phyloP scores from a whole-genome alignment of 2,797 vertebrate genomes.

The Melopsittacus undulatus region DNA sequence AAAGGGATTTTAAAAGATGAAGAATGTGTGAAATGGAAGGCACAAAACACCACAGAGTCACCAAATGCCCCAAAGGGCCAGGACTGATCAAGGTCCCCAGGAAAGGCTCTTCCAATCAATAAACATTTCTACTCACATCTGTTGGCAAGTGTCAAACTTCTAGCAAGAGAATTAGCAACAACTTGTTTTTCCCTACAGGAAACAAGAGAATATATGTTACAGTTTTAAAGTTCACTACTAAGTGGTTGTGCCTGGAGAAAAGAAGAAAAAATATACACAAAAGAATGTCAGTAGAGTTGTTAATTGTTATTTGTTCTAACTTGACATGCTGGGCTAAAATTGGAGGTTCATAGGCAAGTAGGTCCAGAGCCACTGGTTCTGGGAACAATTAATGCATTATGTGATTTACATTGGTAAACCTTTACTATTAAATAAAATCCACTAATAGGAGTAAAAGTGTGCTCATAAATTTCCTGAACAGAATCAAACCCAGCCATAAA shows the following conservation, averaged over 20 bases:
- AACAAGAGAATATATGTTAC: not conserved
- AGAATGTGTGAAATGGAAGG: fast-evolving
- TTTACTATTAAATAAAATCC: slow-evolving; percentile 7
- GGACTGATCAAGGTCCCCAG: not conserved
- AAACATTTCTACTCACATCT: not conserved
- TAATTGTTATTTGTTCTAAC: not conserved
- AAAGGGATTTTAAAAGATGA: not conserved
- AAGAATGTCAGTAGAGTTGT: not conserved
- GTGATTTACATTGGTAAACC: not conserved
- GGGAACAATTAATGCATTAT: not conserved
- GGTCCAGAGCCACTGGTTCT: not conserved
- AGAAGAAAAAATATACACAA: not conserved
- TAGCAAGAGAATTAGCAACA: not conserved
- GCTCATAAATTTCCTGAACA: not conserved
- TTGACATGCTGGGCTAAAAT: not conserved
- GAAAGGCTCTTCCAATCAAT: not conserved
- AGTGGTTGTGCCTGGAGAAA: not conserved
- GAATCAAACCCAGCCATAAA: not conserved
- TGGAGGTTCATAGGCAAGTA: not conserved
- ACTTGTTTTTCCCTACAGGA: not conserved
- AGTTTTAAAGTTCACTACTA: not conserved
- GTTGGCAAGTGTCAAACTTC: not conserved
- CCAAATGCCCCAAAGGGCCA: not conserved
- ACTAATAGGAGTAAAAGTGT: slow-evolving; percentile 10
- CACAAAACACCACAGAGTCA: not conserved